Evolutionary conservation across 2,797 vertebrate species (phyloP).

Genomic region (Lagodon rhomboides): DNA sequence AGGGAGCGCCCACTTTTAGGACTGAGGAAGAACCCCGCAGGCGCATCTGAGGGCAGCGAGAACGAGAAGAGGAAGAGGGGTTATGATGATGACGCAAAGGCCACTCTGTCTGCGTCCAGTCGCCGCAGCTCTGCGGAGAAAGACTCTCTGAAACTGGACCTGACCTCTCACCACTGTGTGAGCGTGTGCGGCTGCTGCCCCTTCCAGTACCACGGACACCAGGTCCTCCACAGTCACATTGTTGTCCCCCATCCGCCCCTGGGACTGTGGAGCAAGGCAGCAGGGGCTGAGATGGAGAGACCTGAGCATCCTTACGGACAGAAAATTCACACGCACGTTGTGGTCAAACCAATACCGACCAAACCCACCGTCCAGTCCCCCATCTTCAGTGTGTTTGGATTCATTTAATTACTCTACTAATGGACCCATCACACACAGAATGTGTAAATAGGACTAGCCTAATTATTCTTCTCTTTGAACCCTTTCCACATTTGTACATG

Average conservation of each 20-base stretch:
- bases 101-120: constrained; percentile 57
- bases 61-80: constrained; percentile 71
- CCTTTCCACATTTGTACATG: constrained; percentile 41
- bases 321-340: constrained; percentile 91
- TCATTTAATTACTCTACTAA: constrained; percentile 86
- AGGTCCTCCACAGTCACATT: constrained; percentile 87
- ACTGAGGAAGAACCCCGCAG: constrained; percentile 69
- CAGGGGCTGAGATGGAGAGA: constrained; percentile 77
- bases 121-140: constrained; percentile 76
- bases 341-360: constrained; percentile 98
- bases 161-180: constrained; percentile 80
- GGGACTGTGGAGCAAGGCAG: constrained; percentile 89
- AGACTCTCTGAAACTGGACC: constrained; percentile 83
- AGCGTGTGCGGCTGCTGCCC: constrained; percentile 92
- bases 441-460: constrained; percentile 62
- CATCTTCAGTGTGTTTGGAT: constrained; percentile 95
- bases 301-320: constrained; percentile 78
- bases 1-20: constrained; percentile 67
- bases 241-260: constrained; percentile 84
- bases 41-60: constrained; percentile 55
- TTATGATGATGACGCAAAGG: constrained; percentile 75
- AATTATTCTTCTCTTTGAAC: constrained; percentile 45
- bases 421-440: constrained; percentile 14
- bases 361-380: constrained; percentile 91
- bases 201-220: constrained; percentile 91